Percentiles rank a stretch among this genome's conserved stretches.
Conservation (phyloP, 2,797 vertebrate genomes). For the Crenichthys baileyi region DNA sequence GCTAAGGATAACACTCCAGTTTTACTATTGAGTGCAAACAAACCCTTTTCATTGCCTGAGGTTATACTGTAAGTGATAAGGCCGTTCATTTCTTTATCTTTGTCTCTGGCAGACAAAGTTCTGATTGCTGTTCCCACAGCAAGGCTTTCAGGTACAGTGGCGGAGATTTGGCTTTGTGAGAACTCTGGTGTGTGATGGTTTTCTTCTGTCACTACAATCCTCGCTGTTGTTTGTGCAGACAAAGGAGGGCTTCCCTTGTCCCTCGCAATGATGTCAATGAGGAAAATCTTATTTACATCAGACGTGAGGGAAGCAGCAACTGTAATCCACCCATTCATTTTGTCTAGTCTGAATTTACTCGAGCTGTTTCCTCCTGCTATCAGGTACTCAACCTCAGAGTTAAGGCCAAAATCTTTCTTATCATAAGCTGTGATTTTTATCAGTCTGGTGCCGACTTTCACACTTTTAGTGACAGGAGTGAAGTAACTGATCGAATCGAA, state of each 20-base stretch:
- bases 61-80: constrained; percentile 89
- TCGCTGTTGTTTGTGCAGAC: constrained; percentile 81
- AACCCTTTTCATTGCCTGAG: constrained; percentile 86
- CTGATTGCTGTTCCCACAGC: constrained; percentile 87
- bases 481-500: constrained; percentile 88
- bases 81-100: constrained; percentile 96
- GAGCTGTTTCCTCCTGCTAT: constrained; percentile 86
- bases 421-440: constrained; percentile 89
- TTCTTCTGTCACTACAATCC: constrained; percentile 93
- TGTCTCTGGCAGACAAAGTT: constrained; percentile 91
- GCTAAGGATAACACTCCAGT: constrained; percentile 89
- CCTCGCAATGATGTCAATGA: constrained; percentile 86
- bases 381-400: constrained; percentile 92
- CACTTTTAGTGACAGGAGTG: constrained; percentile 95
- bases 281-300: constrained; percentile 87
- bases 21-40: constrained; percentile 90
- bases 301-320: constrained; percentile 88
- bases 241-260: constrained; percentile 96
- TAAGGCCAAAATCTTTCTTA: constrained; percentile 93
- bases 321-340: constrained; percentile 89
- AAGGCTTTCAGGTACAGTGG: constrained; percentile 91
- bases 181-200: constrained; percentile 97
- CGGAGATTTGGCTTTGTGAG: constrained; percentile 91
- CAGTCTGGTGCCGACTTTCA: constrained; percentile 89
- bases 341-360: constrained; percentile 89